Base-by-base conservation (phyloP, 1,140 invertebrate genomes). In the Papilio glaucus region DNA sequence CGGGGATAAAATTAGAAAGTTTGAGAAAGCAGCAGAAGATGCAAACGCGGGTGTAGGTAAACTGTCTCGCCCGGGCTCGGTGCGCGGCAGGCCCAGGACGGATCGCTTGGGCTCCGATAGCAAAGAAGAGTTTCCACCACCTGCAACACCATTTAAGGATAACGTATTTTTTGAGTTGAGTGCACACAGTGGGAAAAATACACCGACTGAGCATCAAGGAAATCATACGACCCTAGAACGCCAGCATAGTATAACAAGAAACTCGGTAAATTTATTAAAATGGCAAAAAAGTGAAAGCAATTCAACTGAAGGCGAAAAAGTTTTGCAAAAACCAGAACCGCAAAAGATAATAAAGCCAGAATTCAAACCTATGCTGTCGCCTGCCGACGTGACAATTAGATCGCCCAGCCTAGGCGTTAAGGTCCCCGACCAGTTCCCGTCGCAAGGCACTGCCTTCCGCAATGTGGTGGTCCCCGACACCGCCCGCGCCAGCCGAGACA, bases 271-370 rank as follows among this genome's bases (percentile, higher is more conserved):
- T 38, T 67, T 77, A 9, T 38, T 80, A 10, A 85, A 85, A 75
- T 92, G 90, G 88, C 87, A 87, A 67, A 76, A 83, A 4, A 83
- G 74, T 53, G 86, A 86, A 1, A 85, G 77, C 57, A 75, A 75
- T 38, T 79, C 84, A 4, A 33, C 70, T 8, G 87, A 89, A 62
- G 75, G 18, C 33, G 49, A 90, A 68, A 85, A 86, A 63, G 57
- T 74, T 4, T 77, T 84, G 38, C 80, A 82, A 71, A 87, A 86
- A 38, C 87, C 86, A 0, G 89, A 91, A 71, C 90, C 90, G 6
- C 87, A 88, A 67, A 89, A 88, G 60, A 91, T 92, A n/a, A 89
- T 92, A 49, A 91, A 91, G 38, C 90, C 90, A 1, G 90, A 92
- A 74, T 92, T 92, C 74, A 90, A 90, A 72, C 85, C 85, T 1